Conservation (phyloP, 2,113 vertebrate species). For the Gulo gulo region DNA sequence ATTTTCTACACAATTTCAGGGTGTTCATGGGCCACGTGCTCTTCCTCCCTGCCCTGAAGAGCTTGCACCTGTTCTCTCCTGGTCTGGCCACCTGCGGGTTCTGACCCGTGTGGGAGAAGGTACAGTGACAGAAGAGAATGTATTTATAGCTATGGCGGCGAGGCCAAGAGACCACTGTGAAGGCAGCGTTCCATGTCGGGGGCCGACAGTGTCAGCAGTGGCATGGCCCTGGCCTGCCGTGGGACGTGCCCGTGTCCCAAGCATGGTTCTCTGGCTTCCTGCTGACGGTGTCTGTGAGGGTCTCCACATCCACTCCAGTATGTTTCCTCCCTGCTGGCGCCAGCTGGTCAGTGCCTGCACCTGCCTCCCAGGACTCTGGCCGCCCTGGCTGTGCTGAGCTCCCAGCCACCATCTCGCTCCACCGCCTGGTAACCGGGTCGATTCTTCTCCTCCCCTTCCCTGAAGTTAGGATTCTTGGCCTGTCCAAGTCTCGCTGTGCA, state of each 20-base stretch:
- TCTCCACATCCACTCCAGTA: neutral
- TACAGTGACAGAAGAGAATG: neutral
- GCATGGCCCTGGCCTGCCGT: neutral
- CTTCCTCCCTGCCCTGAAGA: neutral
- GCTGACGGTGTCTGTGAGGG: rapidly evolving
- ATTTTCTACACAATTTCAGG: neutral
- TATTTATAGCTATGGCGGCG: neutral
- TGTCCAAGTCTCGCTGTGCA: neutral
- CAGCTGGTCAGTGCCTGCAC: neutral
- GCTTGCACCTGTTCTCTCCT: neutral
- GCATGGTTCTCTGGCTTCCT: rapidly evolving
- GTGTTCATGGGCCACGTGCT: too few species aligned
- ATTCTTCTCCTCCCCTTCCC: neutral
- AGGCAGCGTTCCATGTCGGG: rapidly evolving
- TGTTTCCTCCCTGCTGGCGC: neutral
- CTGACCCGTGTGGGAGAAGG: neutral
- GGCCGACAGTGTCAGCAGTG: rapidly evolving
- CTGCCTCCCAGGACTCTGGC: neutral
- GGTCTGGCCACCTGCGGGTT: neutral
- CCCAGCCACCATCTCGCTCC: rapidly evolving
- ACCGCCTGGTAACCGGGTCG: too few species aligned
- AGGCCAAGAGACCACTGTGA: neutral
- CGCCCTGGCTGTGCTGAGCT: neutral
- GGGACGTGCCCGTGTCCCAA: neutral
- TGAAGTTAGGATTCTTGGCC: neutral